phyloP scores from a whole-genome alignment of 2,113 vertebrate species.

The Trichomycterus rosablanca region DNA sequence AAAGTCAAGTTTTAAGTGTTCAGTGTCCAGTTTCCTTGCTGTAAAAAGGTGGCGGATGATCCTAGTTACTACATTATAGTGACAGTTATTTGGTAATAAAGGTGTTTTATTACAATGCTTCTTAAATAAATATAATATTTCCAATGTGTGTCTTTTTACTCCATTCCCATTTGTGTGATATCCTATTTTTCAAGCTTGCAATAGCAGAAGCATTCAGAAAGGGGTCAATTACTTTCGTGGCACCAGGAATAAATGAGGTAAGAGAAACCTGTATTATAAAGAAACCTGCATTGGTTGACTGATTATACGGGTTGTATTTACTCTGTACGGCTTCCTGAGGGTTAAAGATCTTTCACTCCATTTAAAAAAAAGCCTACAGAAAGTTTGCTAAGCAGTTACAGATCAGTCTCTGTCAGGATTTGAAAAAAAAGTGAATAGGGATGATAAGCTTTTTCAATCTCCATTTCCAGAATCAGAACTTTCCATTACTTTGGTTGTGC shows the following conservation, averaged over 20 bases:
- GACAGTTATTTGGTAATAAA: no score
- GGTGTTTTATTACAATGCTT: no score
- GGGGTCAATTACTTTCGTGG: no score
- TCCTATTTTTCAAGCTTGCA: no score
- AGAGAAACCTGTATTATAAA: background rate
- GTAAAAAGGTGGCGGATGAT: no score
- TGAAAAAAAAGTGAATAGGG: constrained; percentile 37
- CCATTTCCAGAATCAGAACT: constrained; percentile 36
- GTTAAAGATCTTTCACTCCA: constrained; percentile 11
- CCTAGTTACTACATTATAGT: no score
- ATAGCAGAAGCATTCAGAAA: no score
- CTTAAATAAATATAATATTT: no score
- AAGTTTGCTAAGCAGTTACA: constrained; percentile 41
- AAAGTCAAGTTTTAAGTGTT: no score
- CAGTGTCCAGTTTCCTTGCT: no score
- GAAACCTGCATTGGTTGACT: background rate
- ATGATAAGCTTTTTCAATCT: constrained; percentile 15
- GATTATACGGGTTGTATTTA: background rate
- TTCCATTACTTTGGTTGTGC: constrained; percentile 41
- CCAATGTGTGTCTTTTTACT: no score
- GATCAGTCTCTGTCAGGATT: constrained; percentile 49
- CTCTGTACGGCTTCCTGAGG: background rate
- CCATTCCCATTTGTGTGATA: no score
- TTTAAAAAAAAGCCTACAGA: constrained; percentile 13
- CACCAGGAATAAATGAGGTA: background rate